Base-by-base conservation (phyloP, 1,140 invertebrate species). In the Drosophila nasuta region DNA sequence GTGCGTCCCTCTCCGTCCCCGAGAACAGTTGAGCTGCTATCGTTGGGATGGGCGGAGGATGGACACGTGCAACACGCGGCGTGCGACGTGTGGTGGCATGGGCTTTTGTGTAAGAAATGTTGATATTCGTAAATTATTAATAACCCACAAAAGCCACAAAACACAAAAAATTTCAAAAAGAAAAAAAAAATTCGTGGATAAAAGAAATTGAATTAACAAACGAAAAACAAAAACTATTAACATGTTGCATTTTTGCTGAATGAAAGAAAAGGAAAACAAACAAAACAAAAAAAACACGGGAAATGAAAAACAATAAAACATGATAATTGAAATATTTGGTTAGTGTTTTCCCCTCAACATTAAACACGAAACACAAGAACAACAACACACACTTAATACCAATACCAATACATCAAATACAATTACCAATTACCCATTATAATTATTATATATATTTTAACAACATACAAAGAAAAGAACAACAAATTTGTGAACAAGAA, bases 231-330 rank as follows among this genome's bases (percentile, higher is more conserved):
- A 81, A 81, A 83, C 58, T 77, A 87, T 90, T 91, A 83, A 91
- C 75, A 79, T 79, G 81, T 87, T 87, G 87, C 87, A 85, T 90
- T 91, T 88, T 82, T 72, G 81, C 71, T 77, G 70, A 82, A 77
- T 59, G 65, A 68, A 77, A 6, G 28, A 54, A 28, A 28, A 51
- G 75, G 75, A 57, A 28, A 65, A 67, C 54, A 68, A 67, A 73
- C 38, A 64, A 56, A 15, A 28, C 46, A 68, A 58, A 54, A 11
- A 38, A 15, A 15, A 15, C 41, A 38, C 51, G 51, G 51, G 52
- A 56, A 56, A 38, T 15, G 33, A 56, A 56, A 33, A 60, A 58
- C 54, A 79, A 67, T 52, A 71, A 75, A 73, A 60, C 35, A 74
- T 63, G 30, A 64, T 60, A 65, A 73, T 70, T 60, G 74, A 38